Percentiles rank a stretch among this genome's conserved stretches.
Conservation (phyloP, 2,113 vertebrate genomes). For the Chionomys nivalis region DNA sequence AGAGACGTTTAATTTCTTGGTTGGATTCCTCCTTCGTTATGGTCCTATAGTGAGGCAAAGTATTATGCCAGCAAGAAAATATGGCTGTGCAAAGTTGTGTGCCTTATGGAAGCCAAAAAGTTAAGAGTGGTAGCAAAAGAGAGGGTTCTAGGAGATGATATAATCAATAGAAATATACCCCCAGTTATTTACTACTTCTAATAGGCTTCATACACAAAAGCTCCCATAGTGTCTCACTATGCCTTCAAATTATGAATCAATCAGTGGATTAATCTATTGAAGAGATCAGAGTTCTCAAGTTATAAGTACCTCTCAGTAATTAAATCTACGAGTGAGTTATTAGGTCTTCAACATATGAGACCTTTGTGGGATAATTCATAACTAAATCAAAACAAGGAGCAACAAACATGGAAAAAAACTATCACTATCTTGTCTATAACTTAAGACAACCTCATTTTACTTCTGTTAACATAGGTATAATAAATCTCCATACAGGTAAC, state of each 20-base stretch:
- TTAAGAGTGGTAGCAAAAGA: not conserved
- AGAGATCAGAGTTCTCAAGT: too few relatives aligned
- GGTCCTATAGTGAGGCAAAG: not conserved
- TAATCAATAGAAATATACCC: not conserved
- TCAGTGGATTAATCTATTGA: not conserved
- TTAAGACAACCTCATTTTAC: not conserved
- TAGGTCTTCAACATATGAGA: not conserved
- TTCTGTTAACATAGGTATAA: constrained; percentile 5
- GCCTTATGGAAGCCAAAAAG: not conserved
- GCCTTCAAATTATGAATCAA: not conserved
- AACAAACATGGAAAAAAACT: not conserved
- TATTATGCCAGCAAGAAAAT: not conserved
- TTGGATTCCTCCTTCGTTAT: not conserved
- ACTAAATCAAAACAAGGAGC: not conserved
- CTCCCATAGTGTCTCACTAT: not conserved
- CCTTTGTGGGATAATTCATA: not conserved
- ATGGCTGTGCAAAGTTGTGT: not conserved
- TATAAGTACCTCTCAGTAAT: not conserved
- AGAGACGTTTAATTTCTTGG: not conserved
- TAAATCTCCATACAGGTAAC: constrained; percentile 20
- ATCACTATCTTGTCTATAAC: not conserved
- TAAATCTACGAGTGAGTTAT: not conserved
- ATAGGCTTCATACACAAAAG: not conserved
- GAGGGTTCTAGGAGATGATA: not conserved
- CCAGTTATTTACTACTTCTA: not conserved